Conservation (phyloP, 2,113 vertebrate species). For the Nannobrachium achirus region DNA sequence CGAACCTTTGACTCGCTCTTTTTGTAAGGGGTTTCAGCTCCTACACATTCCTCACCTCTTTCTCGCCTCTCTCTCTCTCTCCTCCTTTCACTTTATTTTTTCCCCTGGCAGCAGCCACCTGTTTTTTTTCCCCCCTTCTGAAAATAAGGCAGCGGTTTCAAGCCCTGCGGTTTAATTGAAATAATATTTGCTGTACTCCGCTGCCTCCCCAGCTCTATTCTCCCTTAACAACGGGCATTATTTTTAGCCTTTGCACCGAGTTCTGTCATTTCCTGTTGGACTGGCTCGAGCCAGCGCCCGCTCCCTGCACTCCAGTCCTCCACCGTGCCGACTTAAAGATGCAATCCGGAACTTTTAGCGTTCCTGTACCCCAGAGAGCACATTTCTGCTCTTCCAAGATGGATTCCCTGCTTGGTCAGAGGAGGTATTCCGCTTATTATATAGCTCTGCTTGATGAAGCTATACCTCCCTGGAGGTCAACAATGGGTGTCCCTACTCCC, state of each 20-base stretch:
- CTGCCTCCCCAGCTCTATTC: conserved; percentile 70
- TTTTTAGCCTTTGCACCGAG: conserved; percentile 74
- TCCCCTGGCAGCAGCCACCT: conserved; percentile 47
- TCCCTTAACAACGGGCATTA: conserved; percentile 77
- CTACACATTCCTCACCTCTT: conserved; percentile 28
- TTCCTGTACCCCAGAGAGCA: too few relatives aligned
- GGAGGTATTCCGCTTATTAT: too few relatives aligned
- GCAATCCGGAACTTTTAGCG: too few relatives aligned
- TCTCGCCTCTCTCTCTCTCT: background rate
- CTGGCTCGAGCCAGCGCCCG: conserved; percentile 13
- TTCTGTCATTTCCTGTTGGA: conserved; percentile 80
- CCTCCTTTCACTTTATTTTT: conserved; percentile 22
- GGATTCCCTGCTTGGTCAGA: too few relatives aligned
- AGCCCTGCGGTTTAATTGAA: conserved; percentile 72
- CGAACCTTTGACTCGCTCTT: conserved; percentile 34
- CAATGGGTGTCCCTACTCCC: too few relatives aligned
- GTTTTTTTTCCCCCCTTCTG: conserved; percentile 38
- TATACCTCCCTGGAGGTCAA: too few relatives aligned
- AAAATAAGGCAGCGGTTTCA: conserved; percentile 59
- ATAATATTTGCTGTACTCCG: conserved; percentile 80
- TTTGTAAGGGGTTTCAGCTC: conserved; percentile 39
- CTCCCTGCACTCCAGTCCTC: conserved; percentile 37
- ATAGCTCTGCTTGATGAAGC: too few relatives aligned
- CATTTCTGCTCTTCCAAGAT: too few relatives aligned
- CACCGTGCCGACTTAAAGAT: background rate